Percentiles rank a stretch among this genome's conserved stretches.
Evolutionary conservation across 2,888 invertebrate genomes (phyloP).

Genomic region (Blomia tropicalis): DNA sequence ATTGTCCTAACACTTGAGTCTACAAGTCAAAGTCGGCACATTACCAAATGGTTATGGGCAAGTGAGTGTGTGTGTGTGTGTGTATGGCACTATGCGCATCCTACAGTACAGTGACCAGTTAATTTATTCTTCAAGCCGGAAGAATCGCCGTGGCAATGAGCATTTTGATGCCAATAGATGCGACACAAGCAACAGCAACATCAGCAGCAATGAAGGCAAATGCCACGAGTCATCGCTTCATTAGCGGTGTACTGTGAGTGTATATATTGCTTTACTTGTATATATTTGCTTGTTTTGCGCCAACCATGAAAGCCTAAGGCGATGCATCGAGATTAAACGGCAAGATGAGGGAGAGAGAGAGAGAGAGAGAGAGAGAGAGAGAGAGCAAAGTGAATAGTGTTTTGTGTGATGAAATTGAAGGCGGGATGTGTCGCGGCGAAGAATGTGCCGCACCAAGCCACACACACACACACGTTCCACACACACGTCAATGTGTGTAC

Average conservation of each 20-base stretch:
- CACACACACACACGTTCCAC: conserved; percentile 1
- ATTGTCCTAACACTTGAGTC: too few relatives aligned
- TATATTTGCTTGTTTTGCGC: background rate
- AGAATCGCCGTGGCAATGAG: background rate
- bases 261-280: too few relatives aligned
- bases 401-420: conserved; percentile 4
- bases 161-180: too few relatives aligned
- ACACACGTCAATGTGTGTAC: too few relatives aligned
- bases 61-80: background rate
- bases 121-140: conserved; percentile 17
- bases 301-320: conserved; percentile 12
- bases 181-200: background rate
- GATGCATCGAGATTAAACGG: background rate
- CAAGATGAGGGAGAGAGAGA: background rate
- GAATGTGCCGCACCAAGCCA: background rate
- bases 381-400: background rate
- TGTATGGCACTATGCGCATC: too few relatives aligned
- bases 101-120: conserved; percentile 10
- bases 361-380: background rate
- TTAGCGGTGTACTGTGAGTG: conserved; percentile 13
- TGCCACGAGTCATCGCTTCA: conserved; percentile 15
- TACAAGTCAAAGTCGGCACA: too few relatives aligned
- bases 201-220: background rate
- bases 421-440: conserved; percentile 4
- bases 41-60: background rate